These are phyloP conservation scores for Eubasilissa regina DNA, from an alignment of 1,140 invertebrate genomes.

Conservation along the genomic window DNA sequence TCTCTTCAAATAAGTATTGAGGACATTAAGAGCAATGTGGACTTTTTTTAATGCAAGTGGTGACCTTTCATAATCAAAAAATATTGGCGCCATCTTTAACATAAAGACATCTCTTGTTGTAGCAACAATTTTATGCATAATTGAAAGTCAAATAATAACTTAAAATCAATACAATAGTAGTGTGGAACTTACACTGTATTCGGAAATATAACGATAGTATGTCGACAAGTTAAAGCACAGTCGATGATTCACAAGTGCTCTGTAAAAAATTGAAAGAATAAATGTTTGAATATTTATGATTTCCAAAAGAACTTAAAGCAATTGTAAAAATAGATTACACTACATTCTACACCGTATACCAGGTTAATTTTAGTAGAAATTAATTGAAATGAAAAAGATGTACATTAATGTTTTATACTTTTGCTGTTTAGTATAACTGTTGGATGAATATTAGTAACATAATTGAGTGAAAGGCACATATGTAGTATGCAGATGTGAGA, in stretches of 20 bases:
- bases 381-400: no score
- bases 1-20: conserved; percentile 78
- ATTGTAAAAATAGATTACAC: no score
- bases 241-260: conserved; percentile 83
- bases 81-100: conserved; percentile 80
- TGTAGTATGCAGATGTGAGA: no score
- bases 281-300: background rate
- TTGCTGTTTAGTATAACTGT: no score
- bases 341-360: background rate
- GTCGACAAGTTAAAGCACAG: conserved; percentile 83
- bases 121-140: conserved; percentile 13
- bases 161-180: conserved; percentile 6
- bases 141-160: conserved; percentile 12
- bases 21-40: conserved; percentile 77
- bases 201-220: conserved; percentile 81
- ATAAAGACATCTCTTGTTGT: conserved; percentile 15
- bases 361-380: background rate
- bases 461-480: no score
- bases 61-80: conserved; percentile 80
- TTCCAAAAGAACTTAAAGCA: conserved; percentile 23
- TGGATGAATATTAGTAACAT: no score
- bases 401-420: no score
- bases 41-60: conserved; percentile 77
- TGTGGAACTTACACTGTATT: conserved; percentile 74
- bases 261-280: conserved; percentile 53